Base-by-base conservation (phyloP, 2,113 vertebrate genomes). In the Empidonax alnorum region DNA sequence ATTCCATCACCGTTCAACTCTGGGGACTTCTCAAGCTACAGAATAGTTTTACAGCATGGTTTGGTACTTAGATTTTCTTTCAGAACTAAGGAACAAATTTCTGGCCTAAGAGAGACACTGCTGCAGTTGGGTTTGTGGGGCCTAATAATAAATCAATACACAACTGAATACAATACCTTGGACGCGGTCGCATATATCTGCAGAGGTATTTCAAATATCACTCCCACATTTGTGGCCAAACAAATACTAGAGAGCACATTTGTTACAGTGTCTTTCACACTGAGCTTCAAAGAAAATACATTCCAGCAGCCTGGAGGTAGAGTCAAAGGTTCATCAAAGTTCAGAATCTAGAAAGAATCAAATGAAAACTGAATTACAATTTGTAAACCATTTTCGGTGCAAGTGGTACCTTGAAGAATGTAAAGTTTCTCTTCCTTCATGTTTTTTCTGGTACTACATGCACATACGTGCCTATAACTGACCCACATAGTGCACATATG, bases 241-340 rank as follows among this genome's bases (percentile, higher is more conserved):
- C 98, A 98, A 84, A 99, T 94, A 79, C 96, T 98, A 87, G 98
- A 98, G 92, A 98, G 95, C 61, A 99, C 91, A 94, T 98, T 98
- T 84, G 98, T 58, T 56, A 98, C 98, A 96, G 98, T 93, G n/a
- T 97, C 96, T 96, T 95, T 98, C 97, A 97, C 97, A 93, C 96
- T 97, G 83, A 99, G 96, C 96, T 98, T 98, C 94, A 99, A 97
- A 94, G 98, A 98, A 96, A 99, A 98, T 81, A 99, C 87, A 79
- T 97, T 98, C 99, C 99, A 99, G 97, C 99, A 99, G 90, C 99
- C 99, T 90, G 98, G 98, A 89, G 98, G 97, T 96, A 99, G 97
- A 41, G 95, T 97, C 96, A 99, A 96, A 53, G 99, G 98, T 82
- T 97, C 95, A 33, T 97, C 98, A 74, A 99, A 99, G 97, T 99